These are phyloP conservation scores for Colostygia pectinataria DNA, from an alignment of 2,888 invertebrate species.

Conservation along the genomic window DNA sequence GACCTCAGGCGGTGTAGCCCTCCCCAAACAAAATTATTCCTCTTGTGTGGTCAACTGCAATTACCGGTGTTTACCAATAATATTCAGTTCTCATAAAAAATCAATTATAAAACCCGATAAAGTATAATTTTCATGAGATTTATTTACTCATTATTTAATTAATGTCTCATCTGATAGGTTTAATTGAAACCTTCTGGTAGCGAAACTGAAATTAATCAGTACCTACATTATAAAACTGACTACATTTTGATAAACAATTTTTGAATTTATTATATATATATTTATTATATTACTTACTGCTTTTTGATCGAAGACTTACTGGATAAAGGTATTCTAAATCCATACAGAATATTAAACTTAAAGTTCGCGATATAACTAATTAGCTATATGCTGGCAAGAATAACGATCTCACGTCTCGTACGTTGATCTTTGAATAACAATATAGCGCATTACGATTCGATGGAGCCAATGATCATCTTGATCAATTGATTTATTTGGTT, in stretches of 20 bases:
- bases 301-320: too few relatives aligned
- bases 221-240: too few relatives aligned
- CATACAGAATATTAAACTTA: constrained; percentile 46
- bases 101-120: constrained; percentile 16
- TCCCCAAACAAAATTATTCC: constrained; percentile 54
- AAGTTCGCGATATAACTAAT: constrained; percentile 47
- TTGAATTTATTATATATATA: too few relatives aligned
- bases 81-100: constrained; percentile 23
- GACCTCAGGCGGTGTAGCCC: constrained; percentile 51
- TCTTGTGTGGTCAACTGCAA: constrained; percentile 62
- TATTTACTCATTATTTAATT: constrained; percentile 15
- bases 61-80: constrained; percentile 38
- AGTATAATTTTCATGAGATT: constrained; percentile 6
- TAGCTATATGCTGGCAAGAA: constrained; percentile 51
- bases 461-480: constrained; percentile 42
- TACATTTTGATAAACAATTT: too few relatives aligned
- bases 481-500: constrained; percentile 31
- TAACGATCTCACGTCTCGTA: constrained; percentile 64
- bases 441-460: constrained; percentile 60
- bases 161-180: constrained; percentile 1
- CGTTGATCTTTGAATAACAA: constrained; percentile 65
- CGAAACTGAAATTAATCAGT: background rate
- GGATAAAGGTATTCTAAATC: constrained; percentile 30
- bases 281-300: too few relatives aligned
- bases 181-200: constrained; percentile 11